Conservation (phyloP, 2,888 invertebrate genomes). For the Pseudolycoriella hygida region DNA sequence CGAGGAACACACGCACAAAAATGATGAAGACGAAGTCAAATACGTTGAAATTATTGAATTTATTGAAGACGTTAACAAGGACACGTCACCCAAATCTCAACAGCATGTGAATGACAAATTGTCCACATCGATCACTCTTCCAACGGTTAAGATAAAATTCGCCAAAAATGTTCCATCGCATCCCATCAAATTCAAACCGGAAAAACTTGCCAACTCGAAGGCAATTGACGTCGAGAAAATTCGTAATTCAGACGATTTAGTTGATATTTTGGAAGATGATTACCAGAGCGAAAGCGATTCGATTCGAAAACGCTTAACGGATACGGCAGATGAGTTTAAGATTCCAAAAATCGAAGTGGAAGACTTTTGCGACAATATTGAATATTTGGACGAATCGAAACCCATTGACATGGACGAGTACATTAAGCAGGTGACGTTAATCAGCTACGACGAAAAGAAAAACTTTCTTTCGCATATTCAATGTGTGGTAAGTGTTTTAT, state of each 20-base stretch:
- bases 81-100: not conserved
- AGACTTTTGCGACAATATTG: not conserved
- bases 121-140: not conserved
- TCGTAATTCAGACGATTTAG: not conserved
- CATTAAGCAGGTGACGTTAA: not conserved
- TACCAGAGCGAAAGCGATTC: not conserved
- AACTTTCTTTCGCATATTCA: too few relatives aligned
- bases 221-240: conserved; percentile 2
- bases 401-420: not conserved
- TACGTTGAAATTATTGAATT: not conserved
- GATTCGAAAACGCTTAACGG: not conserved
- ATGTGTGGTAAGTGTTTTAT: too few relatives aligned
- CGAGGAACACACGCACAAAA: too few relatives aligned
- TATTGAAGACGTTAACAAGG: not conserved
- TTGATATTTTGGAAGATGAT: conserved; percentile 3
- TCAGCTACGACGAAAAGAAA: not conserved
- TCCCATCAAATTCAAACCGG: not conserved
- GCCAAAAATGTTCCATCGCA: not conserved
- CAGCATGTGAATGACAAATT: too few relatives aligned
- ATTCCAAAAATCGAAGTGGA: not conserved
- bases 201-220: not conserved
- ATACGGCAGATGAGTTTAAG: too few relatives aligned
- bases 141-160: not conserved
- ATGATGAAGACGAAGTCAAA: not conserved
- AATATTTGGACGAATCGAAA: not conserved